A percentile compares a stretch with the other conserved stretches of the same genome.
Conservation (phyloP, 1,140 invertebrate genomes). For the Heliothis subflexa region DNA sequence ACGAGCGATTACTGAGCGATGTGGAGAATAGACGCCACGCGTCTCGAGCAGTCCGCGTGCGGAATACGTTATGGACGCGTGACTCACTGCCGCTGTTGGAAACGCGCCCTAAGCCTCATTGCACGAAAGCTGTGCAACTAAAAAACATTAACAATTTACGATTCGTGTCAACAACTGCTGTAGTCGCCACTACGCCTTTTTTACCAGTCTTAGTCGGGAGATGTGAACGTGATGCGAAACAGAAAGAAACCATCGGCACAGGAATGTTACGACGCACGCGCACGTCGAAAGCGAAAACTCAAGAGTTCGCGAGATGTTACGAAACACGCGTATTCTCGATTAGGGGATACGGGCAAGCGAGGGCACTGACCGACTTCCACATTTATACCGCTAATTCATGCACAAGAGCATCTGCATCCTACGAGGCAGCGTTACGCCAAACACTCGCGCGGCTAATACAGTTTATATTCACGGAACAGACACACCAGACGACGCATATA, state of each 20-base stretch:
- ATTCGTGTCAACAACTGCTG: slow-evolving; percentile 64
- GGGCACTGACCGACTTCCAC: slow-evolving; percentile 83
- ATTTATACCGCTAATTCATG: slow-evolving; percentile 82
- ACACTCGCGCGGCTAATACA: slow-evolving; percentile 59
- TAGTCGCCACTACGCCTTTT: slow-evolving; percentile 56
- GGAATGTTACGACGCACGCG: slow-evolving; percentile 60
- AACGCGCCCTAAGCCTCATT: slow-evolving; percentile 54
- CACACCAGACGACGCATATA: slow-evolving; percentile 53
- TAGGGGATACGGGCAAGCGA: slow-evolving; percentile 71
- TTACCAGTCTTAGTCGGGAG: slow-evolving; percentile 17
- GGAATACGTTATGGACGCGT: slow-evolving; percentile 72
- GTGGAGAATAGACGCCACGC: slow-evolving; percentile 53
- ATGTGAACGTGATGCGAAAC: slow-evolving; percentile 58
- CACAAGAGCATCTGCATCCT: slow-evolving; percentile 77
- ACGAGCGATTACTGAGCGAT: slow-evolving; percentile 52
- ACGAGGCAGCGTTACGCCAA: slow-evolving; percentile 64
- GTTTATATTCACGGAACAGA: slow-evolving; percentile 72
- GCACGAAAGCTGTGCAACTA: slow-evolving; percentile 54
- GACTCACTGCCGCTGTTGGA: slow-evolving; percentile 66
- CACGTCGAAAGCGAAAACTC: slow-evolving; percentile 75
- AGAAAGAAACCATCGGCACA: slow-evolving; percentile 55
- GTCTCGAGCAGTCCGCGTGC: slow-evolving; percentile 57
- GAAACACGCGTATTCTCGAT: slow-evolving; percentile 73
- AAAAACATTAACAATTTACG: slow-evolving; percentile 73
- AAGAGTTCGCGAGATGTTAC: slow-evolving; percentile 68